Conservation (phyloP, 2,888 invertebrate species). For the Hypomecis punctinalis region DNA sequence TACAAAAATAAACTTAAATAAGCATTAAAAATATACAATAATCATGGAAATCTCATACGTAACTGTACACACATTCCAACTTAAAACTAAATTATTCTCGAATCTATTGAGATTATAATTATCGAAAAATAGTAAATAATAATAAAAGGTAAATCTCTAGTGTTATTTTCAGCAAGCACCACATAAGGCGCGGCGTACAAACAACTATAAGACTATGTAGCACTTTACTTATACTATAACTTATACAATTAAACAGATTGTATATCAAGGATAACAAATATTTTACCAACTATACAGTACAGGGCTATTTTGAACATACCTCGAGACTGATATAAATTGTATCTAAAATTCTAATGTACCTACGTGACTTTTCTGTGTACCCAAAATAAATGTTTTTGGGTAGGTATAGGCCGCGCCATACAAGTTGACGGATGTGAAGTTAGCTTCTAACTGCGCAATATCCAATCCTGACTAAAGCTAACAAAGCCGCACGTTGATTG, state of each 20-base stretch:
- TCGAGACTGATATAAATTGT: no score
- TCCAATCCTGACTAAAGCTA: no score
- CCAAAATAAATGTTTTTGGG: no score
- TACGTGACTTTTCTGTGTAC: no score
- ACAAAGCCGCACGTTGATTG: no score
- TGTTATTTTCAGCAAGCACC: constrained; percentile 28
- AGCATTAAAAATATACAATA: constrained; percentile 53
- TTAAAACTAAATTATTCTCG: constrained; percentile 43
- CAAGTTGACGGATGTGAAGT: no score
- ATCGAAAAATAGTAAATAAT: constrained; percentile 26
- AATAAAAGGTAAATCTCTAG: no score
- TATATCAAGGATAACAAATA: constrained; percentile 1
- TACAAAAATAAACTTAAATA: constrained; percentile 37
- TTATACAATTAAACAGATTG: not conserved
- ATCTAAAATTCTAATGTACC: no score
- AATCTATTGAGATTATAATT: constrained; percentile 42
- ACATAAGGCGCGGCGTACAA: constrained; percentile 29
- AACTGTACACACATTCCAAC: constrained; percentile 81
- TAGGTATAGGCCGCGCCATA: no score
- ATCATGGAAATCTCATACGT: constrained; percentile 80
- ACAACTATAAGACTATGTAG: constrained; percentile 9
- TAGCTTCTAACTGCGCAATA: no score
- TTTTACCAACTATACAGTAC: no score
- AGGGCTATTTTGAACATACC: no score
- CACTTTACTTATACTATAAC: constrained; percentile 4